Evolutionary conservation across 2,797 vertebrate species (phyloP).

Genomic region (Sciurus vulgaris): DNA sequence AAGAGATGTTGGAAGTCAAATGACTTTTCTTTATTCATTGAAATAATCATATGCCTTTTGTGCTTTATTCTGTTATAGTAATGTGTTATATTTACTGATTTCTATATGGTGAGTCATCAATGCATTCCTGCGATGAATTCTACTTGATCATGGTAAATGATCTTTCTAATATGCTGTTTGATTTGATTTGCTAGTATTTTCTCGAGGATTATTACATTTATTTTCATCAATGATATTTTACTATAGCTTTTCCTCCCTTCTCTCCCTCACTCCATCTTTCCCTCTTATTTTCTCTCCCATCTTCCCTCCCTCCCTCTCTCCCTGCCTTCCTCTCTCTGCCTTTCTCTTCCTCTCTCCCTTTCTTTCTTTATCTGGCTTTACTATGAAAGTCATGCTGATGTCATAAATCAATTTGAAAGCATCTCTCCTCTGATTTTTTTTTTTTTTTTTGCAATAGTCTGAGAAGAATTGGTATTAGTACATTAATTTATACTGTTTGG

Average conservation of each 20-base stretch:
- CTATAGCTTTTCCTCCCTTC: no score
- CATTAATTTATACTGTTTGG: not conserved
- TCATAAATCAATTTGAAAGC: not conserved
- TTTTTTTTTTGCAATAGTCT: not conserved
- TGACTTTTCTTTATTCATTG: not conserved
- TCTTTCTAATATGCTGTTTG: no score
- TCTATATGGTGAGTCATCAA: not conserved
- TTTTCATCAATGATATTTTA: no score
- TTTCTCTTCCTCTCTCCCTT: not conserved
- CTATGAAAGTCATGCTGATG: not conserved
- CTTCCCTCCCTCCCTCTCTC: not conserved
- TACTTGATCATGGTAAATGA: no score
- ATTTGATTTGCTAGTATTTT: no score
- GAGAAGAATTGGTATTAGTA: not conserved
- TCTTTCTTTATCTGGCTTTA: not conserved
- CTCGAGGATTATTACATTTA: no score
- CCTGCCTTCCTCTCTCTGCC: not conserved
- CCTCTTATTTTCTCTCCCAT: not conserved
- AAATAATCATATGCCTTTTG: no score
- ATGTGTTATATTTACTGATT: not conserved
- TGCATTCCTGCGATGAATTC: no score
- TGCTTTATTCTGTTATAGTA: not conserved
- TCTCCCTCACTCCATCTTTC: no score
- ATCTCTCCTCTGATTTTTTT: no score
- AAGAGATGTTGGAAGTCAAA: not conserved